These are phyloP conservation scores for Phylloscopus trochilus DNA, from an alignment of 2,113 vertebrate species.

Conservation along the genomic window DNA sequence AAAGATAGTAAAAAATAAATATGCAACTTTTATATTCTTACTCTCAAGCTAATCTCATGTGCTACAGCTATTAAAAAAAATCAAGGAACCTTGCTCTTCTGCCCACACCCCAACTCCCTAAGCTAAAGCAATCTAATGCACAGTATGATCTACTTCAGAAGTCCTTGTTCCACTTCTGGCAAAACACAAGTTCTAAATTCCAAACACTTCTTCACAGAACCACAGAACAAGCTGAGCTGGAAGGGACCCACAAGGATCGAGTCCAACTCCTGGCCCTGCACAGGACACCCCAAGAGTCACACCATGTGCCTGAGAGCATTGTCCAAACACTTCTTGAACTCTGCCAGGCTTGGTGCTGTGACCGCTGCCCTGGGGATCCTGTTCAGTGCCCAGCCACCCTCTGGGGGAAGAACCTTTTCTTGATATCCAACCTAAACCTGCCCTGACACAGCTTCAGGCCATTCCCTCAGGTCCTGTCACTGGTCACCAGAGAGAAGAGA, in stretches of 20 bases:
- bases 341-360: background rate
- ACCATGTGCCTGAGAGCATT: background rate
- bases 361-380: background rate
- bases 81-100: background rate
- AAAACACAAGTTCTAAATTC: background rate
- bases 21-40: background rate
- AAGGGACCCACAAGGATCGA: background rate
- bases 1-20: background rate
- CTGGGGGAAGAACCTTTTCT: background rate
- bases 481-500: background rate
- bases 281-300: background rate
- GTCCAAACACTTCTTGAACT: fast-evolving
- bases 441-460: background rate
- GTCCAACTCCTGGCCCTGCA: background rate
- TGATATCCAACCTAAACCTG: background rate
- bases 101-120: fast-evolving
- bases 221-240: background rate
- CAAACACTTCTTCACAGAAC: background rate
- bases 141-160: background rate
- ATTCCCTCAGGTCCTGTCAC: fast-evolving
- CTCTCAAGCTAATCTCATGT: background rate
- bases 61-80: background rate
- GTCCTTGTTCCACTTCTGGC: background rate
- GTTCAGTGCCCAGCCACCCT: fast-evolving
- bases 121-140: background rate